phyloP scores from a whole-genome alignment of 2,113 vertebrate species.

The Xiphophorus couchianus region DNA sequence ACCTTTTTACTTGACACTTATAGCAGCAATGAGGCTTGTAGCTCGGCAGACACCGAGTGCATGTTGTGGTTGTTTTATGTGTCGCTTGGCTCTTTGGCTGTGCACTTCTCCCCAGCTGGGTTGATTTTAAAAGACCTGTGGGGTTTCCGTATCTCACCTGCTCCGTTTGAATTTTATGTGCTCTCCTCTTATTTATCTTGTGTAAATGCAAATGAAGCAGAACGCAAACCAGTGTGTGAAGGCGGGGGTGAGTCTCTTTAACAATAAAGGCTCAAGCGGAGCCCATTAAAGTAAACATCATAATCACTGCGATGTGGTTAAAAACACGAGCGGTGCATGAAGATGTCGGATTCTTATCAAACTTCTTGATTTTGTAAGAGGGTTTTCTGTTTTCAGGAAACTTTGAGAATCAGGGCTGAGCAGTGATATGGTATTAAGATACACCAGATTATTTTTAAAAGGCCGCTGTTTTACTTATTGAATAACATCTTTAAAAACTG shows the following conservation, averaged over 20 bases:
- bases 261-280: slow-evolving; percentile 45
- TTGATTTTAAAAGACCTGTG: slow-evolving; percentile 58
- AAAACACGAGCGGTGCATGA: slow-evolving; percentile 6
- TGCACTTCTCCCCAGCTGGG: slow-evolving; percentile 62
- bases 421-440: neutral
- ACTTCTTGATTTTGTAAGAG: neutral
- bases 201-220: slow-evolving; percentile 55
- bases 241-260: slow-evolving; percentile 46
- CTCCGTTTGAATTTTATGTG: slow-evolving; percentile 47
- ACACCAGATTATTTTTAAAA: too few relatives aligned
- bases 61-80: slow-evolving; percentile 12
- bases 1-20: slow-evolving; percentile 51
- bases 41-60: slow-evolving; percentile 25
- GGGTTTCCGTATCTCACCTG: slow-evolving; percentile 52
- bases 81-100: slow-evolving; percentile 36
- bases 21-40: slow-evolving; percentile 49
- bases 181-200: slow-evolving; percentile 52
- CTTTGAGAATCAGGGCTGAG: neutral
- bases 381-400: neutral
- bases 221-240: slow-evolving; percentile 9
- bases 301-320: slow-evolving; percentile 20
- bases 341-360: slow-evolving; percentile 17
- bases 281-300: slow-evolving; percentile 43
- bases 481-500: too few relatives aligned
- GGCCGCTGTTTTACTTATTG: too few relatives aligned